Evolutionary conservation across 2,888 invertebrate species (phyloP).

Genomic region (Diadegma fenestrale): DNA sequence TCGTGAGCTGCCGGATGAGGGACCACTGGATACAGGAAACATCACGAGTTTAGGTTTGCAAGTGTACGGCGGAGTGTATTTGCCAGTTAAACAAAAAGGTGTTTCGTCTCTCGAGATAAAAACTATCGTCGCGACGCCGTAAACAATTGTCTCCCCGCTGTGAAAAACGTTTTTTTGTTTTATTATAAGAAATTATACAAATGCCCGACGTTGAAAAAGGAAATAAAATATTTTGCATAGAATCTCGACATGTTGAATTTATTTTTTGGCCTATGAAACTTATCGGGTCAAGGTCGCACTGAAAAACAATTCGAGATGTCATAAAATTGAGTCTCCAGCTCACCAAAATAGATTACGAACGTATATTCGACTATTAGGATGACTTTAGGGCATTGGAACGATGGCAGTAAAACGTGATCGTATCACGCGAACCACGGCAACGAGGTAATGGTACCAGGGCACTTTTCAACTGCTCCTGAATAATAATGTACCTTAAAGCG

Average conservation of each 20-base stretch:
- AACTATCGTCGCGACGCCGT: constrained; percentile 85
- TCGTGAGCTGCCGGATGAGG: constrained; percentile 86
- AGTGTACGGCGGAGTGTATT: constrained; percentile 89
- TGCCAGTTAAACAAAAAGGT: constrained; percentile 88
- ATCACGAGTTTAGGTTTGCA: constrained; percentile 88
- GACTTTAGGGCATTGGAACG: not conserved
- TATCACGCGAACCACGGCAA: constrained; percentile 40
- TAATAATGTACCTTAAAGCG: not conserved
- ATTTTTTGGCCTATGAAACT: not conserved
- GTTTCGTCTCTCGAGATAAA: constrained; percentile 88
- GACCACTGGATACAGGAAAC: constrained; percentile 86
- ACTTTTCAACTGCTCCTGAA: constrained; percentile 14
- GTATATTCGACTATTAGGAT: not conserved
- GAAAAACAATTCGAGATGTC: not conserved
- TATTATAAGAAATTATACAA: not conserved
- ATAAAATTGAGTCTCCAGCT: not conserved
- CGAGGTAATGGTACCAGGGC: constrained; percentile 45
- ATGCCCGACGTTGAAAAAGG: not conserved
- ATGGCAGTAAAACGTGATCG: constrained; percentile 6
- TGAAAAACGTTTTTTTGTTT: too few relatives aligned
- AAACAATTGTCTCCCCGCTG: not conserved
- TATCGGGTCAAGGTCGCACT: not conserved
- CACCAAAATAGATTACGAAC: not conserved
- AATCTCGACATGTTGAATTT: not conserved
- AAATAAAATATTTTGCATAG: not conserved